These are phyloP conservation scores for Heliornis fulica DNA, from an alignment of 2,113 vertebrate species.

Conservation along the genomic window DNA sequence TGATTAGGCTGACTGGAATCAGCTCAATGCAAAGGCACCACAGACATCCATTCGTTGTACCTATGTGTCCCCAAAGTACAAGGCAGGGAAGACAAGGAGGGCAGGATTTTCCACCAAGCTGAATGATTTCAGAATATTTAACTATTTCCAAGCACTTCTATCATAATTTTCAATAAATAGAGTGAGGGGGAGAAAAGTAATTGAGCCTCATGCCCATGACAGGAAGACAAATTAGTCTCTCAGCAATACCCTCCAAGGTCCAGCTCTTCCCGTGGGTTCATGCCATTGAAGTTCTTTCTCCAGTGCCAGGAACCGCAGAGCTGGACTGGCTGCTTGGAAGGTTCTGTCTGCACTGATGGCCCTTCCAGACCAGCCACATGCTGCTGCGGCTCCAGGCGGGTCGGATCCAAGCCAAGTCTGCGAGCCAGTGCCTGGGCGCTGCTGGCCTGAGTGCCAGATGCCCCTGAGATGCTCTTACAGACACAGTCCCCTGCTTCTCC, in stretches of 20 bases:
- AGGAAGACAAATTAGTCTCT: constrained; percentile 25
- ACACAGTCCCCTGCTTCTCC: not conserved
- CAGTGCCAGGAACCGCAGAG: constrained; percentile 6
- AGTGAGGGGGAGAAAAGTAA: not conserved
- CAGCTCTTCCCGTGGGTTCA: not conserved
- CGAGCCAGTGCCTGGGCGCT: not conserved
- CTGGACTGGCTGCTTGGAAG: not conserved
- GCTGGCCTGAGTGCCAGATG: not conserved
- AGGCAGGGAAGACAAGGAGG: not conserved
- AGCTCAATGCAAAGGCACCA: not conserved
- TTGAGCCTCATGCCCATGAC: not conserved
- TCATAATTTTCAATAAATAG: constrained; percentile 22
- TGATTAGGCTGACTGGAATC: constrained; percentile 54
- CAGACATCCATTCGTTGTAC: not conserved
- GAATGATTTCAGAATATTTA: not conserved
- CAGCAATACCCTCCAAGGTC: not conserved
- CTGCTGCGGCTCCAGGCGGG: not conserved
- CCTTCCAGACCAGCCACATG: not conserved
- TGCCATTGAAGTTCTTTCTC: not conserved
- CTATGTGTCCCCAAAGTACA: not conserved
- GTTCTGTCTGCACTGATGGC: not conserved
- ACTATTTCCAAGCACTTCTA: not conserved
- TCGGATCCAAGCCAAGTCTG: not conserved
- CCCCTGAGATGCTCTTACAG: not conserved
- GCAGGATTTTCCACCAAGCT: not conserved